Conservation (phyloP, 2,113 vertebrate genomes). For the Albula glossodonta region DNA sequence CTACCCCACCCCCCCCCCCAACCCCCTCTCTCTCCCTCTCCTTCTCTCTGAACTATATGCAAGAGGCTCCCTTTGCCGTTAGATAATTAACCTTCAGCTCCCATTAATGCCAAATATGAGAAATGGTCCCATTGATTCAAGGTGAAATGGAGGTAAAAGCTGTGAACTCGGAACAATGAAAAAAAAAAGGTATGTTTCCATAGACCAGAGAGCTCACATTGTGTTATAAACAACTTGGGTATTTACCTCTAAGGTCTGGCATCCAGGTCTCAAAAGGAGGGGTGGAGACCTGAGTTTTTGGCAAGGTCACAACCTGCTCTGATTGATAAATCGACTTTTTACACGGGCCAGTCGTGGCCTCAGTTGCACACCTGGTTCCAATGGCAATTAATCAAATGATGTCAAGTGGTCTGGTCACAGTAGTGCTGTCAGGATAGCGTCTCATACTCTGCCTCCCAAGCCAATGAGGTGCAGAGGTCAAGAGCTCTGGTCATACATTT, state of each 20-base stretch:
- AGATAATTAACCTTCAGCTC: constrained; percentile 25
- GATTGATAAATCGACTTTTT: constrained; percentile 66
- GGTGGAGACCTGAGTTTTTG: constrained; percentile 33
- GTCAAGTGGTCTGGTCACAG: constrained; percentile 51
- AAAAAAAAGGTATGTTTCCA: not conserved
- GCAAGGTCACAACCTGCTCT: constrained; percentile 57
- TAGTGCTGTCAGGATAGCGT: constrained; percentile 39
- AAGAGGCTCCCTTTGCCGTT: not conserved
- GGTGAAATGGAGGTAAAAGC: not conserved
- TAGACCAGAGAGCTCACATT: not conserved
- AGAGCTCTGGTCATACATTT: not conserved
- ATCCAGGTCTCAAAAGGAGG: not conserved
- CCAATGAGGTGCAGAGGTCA: not conserved
- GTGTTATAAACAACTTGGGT: not conserved
- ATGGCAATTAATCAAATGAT: constrained; percentile 62
- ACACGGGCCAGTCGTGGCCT: constrained; percentile 59
- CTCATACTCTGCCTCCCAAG: constrained; percentile 29
- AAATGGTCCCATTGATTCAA: not conserved
- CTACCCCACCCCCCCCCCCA: not conserved
- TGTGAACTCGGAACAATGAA: not conserved
- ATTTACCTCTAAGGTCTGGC: constrained; percentile 13
- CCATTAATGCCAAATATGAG: not conserved
- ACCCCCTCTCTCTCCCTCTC: not conserved
- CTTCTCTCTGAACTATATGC: not conserved
- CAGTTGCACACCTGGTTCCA: constrained; percentile 56